These are phyloP conservation scores for Mizuhopecten yessoensis DNA, from an alignment of 1,140 invertebrate species.

Conservation along the genomic window DNA sequence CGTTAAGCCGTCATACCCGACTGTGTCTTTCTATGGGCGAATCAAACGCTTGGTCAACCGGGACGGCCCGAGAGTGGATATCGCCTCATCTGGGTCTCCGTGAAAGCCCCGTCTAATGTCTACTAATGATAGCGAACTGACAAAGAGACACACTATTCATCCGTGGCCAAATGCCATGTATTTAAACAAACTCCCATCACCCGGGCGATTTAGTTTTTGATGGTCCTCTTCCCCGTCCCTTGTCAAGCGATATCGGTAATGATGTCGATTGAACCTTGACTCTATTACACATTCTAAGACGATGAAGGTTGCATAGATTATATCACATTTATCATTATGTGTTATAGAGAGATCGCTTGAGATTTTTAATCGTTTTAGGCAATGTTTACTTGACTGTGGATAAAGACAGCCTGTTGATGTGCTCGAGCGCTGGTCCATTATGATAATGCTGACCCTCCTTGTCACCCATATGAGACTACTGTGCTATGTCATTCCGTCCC, in stretches of 20 bases:
- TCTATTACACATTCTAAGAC: background rate
- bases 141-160: background rate
- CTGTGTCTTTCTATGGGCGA: background rate
- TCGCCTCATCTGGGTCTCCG: slow-evolving; percentile 1
- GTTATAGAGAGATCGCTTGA: background rate
- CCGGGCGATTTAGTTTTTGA: background rate
- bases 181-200: slow-evolving; percentile 33
- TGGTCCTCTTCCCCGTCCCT: background rate
- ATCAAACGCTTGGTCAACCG: slow-evolving; percentile 37
- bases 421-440: background rate
- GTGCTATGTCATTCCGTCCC: background rate
- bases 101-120: slow-evolving; percentile 12
- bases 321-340: slow-evolving; percentile 21
- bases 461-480: background rate
- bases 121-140: background rate
- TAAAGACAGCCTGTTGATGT: background rate
- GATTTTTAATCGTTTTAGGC: background rate
- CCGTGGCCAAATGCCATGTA: slow-evolving; percentile 11
- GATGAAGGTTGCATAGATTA: background rate
- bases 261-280: background rate
- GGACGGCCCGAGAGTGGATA: slow-evolving; percentile 24
- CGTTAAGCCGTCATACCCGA: slow-evolving; percentile 14
- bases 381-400: background rate
- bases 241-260: background rate
- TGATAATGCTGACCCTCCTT: background rate